phyloP scores from a whole-genome alignment of 2,113 vertebrate species.

The Macrotus californicus region DNA sequence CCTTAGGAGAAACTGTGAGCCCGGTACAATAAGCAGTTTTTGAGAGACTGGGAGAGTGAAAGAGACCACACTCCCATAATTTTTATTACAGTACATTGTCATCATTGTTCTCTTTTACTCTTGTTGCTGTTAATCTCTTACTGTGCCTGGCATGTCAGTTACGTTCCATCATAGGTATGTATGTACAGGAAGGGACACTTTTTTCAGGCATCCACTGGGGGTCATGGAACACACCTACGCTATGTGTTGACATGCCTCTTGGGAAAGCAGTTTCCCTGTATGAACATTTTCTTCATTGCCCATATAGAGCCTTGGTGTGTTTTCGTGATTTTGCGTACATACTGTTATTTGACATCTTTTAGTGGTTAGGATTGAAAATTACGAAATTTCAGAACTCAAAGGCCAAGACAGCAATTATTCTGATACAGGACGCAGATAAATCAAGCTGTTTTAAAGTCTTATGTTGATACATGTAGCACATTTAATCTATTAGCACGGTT shows the following conservation, averaged over 20 bases:
- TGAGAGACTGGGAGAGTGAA: neutral
- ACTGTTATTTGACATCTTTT: neutral
- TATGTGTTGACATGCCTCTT: neutral
- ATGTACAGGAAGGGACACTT: neutral
- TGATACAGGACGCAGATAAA: neutral
- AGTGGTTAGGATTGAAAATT: neutral
- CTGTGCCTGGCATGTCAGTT: neutral
- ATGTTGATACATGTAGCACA: neutral
- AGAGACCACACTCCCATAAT: neutral
- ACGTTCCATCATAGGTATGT: neutral
- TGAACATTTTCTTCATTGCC: neutral
- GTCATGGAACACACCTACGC: too few relatives aligned
- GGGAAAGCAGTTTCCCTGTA: constrained; percentile 24
- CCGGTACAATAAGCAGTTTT: neutral
- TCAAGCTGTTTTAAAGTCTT: neutral
- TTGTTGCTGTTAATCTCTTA: neutral
- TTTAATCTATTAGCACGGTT: neutral
- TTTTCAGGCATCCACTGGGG: neutral
- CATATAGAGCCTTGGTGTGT: neutral
- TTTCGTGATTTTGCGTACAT: neutral
- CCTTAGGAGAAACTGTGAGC: neutral
- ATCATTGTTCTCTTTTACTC: neutral
- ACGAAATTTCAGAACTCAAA: constrained; percentile 13
- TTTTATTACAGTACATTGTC: neutral
- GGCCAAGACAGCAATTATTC: neutral